Conservation (phyloP, 2,797 vertebrate species). For the Coendou prehensilis region DNA sequence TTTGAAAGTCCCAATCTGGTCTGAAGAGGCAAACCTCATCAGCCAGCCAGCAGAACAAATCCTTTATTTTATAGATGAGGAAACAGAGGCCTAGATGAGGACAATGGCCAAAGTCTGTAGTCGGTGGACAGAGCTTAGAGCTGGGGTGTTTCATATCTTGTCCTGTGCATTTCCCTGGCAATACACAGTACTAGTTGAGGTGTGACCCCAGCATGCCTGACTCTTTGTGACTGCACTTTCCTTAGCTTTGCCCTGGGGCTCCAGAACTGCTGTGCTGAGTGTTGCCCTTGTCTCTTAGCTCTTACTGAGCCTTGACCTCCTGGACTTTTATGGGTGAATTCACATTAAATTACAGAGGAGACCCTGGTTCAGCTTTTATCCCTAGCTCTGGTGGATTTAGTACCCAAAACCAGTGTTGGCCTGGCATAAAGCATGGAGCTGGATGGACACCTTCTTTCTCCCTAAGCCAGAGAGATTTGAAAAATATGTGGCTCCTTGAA, state of each 20-base stretch:
- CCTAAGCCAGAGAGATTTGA: not conserved
- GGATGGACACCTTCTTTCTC: not conserved
- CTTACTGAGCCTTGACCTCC: not conserved
- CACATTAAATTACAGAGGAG: not conserved
- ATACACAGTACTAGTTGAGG: not conserved
- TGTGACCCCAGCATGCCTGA: not conserved
- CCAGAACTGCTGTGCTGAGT: slow-evolving; percentile 9
- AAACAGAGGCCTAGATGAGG: not conserved
- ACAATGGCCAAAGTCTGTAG: not conserved
- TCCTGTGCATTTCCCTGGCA: not conserved
- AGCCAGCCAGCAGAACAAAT: not conserved
- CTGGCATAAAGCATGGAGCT: not conserved
- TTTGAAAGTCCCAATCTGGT: slow-evolving; percentile 37
- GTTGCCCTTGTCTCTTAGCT: not conserved
- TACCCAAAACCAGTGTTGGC: not conserved
- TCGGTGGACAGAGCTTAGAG: not conserved
- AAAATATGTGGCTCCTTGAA: not conserved
- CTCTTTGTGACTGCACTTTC: slow-evolving; percentile 11
- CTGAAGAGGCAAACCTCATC: not conserved
- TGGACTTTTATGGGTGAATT: not conserved
- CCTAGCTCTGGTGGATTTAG: not conserved
- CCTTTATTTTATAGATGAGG: not conserved
- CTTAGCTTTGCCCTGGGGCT: not conserved
- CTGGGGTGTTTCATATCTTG: not conserved
- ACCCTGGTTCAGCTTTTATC: not conserved